Evolutionary conservation across 2,888 invertebrate species (phyloP).

Genomic region (Graphium colonna): DNA sequence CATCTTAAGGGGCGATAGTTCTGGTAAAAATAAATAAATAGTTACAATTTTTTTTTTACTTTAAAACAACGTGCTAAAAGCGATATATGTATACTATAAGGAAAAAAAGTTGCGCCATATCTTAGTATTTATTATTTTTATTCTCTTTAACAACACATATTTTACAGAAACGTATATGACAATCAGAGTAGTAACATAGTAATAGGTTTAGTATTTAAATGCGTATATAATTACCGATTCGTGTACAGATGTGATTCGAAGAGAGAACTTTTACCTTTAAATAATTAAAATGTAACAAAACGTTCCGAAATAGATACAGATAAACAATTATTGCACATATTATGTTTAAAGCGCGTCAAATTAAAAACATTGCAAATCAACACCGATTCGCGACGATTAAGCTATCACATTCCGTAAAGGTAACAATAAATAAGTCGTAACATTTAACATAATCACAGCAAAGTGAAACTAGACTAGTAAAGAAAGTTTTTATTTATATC

Average conservation of each 20-base stretch:
- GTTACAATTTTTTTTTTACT: no score
- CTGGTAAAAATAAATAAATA: no score
- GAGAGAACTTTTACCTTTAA: constrained; percentile 37
- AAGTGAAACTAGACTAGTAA: constrained; percentile 79
- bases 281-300: constrained; percentile 36
- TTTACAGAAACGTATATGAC: constrained; percentile 81
- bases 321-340: constrained; percentile 55
- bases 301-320: constrained; percentile 39
- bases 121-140: constrained; percentile 77
- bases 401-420: constrained; percentile 71
- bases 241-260: constrained; percentile 51
- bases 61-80: no score
- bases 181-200: constrained; percentile 77
- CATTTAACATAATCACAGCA: constrained; percentile 78
- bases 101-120: constrained; percentile 41
- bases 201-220: constrained; percentile 73
- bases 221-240: constrained; percentile 64
- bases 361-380: constrained; percentile 64
- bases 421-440: constrained; percentile 74
- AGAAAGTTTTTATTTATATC: constrained; percentile 68
- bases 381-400: constrained; percentile 62
- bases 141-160: constrained; percentile 81
- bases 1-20: no score
- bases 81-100: no score
- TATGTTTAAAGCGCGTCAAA: constrained; percentile 51